Evolutionary conservation across 1,140 invertebrate genomes (phyloP), one percentile per base, ranked within the genome.

Genomic region (Drosophila seguyi): DNA sequence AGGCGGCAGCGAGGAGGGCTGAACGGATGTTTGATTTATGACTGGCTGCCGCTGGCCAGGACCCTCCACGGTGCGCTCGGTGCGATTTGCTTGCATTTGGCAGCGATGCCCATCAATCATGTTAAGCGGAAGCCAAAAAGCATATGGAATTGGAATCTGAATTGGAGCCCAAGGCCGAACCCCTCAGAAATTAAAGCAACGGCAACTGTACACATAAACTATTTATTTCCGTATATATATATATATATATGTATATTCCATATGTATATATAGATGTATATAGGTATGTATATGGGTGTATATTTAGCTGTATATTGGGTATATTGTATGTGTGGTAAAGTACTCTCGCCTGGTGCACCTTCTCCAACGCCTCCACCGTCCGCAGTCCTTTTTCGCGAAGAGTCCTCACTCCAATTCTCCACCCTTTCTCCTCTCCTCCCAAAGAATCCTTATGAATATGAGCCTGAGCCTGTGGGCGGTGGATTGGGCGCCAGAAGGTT

Each of bases 171-270:
- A n/a, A 3, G 18, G 7, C 10, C 8, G 25, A 16, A 6, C n/a
- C 31, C 13, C 14, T 1, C 65, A 18, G 3, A 55, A 80, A 75
- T 62, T 0, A 57, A 53, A 47, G 45, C 45, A 34, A 10, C 45
- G 13, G 1, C 39, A 55, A 38, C 11, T 58, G 75, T 73, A 59
- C 57, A 71, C 50, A 52, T 88, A 87, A 87, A 87, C 82, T 84
- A 87, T 87, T 83, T 87, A 88, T 88, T 84, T 78, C 31, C 62
- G 61, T 79, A 88, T 86, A 79, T 84, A 68, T 68, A 38, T 65
- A 38, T 65, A 75, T 62, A 62, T 63, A 45, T 68, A 42, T 65
- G 68, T 65, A 59, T 62, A 38, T 84, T 75, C 34, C 61, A 59
- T 83, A 88, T 86, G 71, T 79, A 68, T 69, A 44, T 62, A 75